Conservation (phyloP, 1,140 invertebrate species). For the Solen grandis region DNA sequence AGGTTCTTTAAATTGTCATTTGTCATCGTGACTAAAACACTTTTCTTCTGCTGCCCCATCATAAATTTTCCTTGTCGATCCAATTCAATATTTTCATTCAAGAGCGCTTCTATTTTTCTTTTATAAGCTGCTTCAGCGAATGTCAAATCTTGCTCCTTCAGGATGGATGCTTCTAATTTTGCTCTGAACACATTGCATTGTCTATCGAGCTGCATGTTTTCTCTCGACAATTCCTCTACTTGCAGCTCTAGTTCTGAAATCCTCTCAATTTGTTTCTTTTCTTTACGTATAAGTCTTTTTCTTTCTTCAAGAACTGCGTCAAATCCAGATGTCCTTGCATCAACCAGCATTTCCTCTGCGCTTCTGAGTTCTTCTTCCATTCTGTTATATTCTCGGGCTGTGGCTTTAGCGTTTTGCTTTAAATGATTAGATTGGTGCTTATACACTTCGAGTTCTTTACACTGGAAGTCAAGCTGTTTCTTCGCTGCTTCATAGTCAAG, state of each 20-base stretch:
- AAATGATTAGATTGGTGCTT: constrained; percentile 34
- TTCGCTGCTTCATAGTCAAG: constrained; percentile 39
- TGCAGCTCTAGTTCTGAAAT: constrained; percentile 27
- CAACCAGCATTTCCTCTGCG: constrained; percentile 36
- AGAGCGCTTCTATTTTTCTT: constrained; percentile 35
- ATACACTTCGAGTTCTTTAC: constrained; percentile 42
- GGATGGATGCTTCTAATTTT: constrained; percentile 21
- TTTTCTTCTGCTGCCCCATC: constrained; percentile 13
- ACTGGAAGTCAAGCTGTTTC: constrained; percentile 46
- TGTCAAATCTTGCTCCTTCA: neutral
- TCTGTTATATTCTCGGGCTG: constrained; percentile 17
- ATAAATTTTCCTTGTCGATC: constrained; percentile 36
- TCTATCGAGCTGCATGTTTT: constrained; percentile 33
- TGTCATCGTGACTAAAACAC: constrained; percentile 32
- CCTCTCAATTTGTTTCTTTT: constrained; percentile 34
- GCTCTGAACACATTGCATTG: constrained; percentile 12
- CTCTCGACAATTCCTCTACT: constrained; percentile 23
- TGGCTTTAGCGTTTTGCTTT: constrained; percentile 18
- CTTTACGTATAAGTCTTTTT: constrained; percentile 16
- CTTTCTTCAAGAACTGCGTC: constrained; percentile 33
- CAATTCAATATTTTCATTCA: constrained; percentile 44
- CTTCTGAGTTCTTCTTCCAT: constrained; percentile 43
- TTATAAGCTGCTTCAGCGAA: constrained; percentile 21
- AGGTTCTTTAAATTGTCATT: constrained; percentile 29
- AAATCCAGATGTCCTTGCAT: constrained; percentile 30